Percentiles rank a stretch among this genome's conserved stretches.
Evolutionary conservation across 2,797 vertebrate genomes (phyloP).

Genomic region (Falco peregrinus): DNA sequence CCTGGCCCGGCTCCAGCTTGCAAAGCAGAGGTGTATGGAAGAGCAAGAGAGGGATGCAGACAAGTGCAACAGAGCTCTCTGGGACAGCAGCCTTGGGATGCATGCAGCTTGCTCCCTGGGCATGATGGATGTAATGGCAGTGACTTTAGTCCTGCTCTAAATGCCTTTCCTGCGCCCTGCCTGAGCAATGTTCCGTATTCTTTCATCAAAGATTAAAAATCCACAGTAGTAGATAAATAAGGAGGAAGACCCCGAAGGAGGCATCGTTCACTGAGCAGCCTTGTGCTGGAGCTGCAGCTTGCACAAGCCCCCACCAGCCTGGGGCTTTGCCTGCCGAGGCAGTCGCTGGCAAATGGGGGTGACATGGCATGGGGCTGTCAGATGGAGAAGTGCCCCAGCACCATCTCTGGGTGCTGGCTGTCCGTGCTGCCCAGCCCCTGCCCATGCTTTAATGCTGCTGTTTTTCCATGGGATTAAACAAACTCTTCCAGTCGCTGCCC

Average conservation of each 20-base stretch:
- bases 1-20: background rate
- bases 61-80: fast-evolving
- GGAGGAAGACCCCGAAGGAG: background rate
- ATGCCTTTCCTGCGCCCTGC: background rate
- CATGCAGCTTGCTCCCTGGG: background rate
- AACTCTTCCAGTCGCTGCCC: background rate
- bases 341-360: fast-evolving
- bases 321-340: background rate
- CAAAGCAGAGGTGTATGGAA: background rate
- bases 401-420: background rate
- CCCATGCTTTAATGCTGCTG: fast-evolving
- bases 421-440: background rate
- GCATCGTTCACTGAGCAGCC: fast-evolving
- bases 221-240: background rate
- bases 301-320: fast-evolving
- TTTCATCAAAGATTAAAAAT: background rate
- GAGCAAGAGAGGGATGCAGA: background rate
- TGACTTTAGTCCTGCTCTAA: background rate
- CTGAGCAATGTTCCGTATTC: background rate
- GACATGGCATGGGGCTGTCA: fast-evolving
- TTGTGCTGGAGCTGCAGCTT: background rate
- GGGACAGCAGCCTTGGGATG: background rate
- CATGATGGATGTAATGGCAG: fast-evolving
- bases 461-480: background rate
- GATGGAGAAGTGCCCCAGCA: fast-evolving